These are phyloP conservation scores for Hypocryptadius cinnamomeus DNA, from an alignment of 2,113 vertebrate species.

Conservation along the genomic window DNA sequence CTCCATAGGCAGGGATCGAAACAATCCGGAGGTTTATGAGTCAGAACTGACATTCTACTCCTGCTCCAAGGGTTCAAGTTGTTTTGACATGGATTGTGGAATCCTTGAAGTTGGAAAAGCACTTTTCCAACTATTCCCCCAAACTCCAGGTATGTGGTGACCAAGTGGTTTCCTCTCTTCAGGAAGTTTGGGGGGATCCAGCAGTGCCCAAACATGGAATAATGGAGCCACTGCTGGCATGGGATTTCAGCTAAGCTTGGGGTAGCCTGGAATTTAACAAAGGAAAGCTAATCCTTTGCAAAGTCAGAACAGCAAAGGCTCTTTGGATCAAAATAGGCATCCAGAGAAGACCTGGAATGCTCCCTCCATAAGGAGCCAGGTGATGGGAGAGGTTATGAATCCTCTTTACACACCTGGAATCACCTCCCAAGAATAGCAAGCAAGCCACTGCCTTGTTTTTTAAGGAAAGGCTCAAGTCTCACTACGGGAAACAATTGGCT, in stretches of 20 bases:
- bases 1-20: background rate
- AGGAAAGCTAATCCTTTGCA: background rate
- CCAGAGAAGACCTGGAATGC: background rate
- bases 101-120: background rate
- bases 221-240: background rate
- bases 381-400: background rate
- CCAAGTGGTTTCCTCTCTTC: background rate
- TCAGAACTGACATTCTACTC: background rate
- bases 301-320: background rate
- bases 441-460: background rate
- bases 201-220: background rate
- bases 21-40: background rate
- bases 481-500: accelerated
- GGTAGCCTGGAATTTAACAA: background rate
- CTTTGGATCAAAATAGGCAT: background rate
- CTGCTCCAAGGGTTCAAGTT: background rate
- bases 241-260: background rate
- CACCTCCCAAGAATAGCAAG: accelerated
- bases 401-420: background rate
- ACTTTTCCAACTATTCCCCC: background rate
- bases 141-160: background rate
- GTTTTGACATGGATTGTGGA: background rate
- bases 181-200: background rate
- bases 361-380: background rate
- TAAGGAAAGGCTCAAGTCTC: background rate